Evolutionary conservation across 2,797 vertebrate genomes (phyloP), one percentile per base, ranked within the genome.

Genomic region (Coranthus polyacanthus): DNA sequence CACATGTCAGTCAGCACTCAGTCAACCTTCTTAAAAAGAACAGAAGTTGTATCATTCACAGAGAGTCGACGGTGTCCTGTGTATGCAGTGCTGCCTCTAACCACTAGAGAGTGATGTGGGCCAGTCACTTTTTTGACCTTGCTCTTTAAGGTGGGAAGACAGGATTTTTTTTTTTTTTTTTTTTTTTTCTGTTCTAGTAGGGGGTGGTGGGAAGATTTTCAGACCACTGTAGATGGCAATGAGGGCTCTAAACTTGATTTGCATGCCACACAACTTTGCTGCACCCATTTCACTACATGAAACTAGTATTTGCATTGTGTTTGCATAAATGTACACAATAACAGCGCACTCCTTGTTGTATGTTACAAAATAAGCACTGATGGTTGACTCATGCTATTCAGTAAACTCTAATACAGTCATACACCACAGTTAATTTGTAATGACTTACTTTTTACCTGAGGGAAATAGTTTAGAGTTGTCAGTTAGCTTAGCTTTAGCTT

Each of bases 91-190:
- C 66, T 5, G 7, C 17, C 3, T 64, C 1, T 69, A 10, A 15
- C 84, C 92, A 80, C 88, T 82, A 88, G 91, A 88, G 90, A 63
- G 83, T 16, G 75, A 18, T 82, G 82, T 82, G 79, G 76, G 72
- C 79, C 79, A 88, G 81, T 78, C 52, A 24, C 83, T 82, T 38
- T 86, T 73, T 82, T 92, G 90, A 92, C 90, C 90, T 92, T 92
- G 88, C 82, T 62, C 54, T 78, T 72, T 83, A 64, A 88, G 75
- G 76, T 75, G 68, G 79, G 57, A 42, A 83, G 67, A 78, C 60
- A 45, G 57, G 43, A 57, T 64, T 52, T 59, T 17, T 18, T 55
- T 47, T 45, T 17, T 59, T 2, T 63, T 5, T 51, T 4, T 46
- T 26, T 54, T 53, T 9, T 45, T 12, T 12, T 56, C 45, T 26